Evolutionary conservation across 1,140 invertebrate genomes (phyloP).

Genomic region (Drosophila ironensis): DNA sequence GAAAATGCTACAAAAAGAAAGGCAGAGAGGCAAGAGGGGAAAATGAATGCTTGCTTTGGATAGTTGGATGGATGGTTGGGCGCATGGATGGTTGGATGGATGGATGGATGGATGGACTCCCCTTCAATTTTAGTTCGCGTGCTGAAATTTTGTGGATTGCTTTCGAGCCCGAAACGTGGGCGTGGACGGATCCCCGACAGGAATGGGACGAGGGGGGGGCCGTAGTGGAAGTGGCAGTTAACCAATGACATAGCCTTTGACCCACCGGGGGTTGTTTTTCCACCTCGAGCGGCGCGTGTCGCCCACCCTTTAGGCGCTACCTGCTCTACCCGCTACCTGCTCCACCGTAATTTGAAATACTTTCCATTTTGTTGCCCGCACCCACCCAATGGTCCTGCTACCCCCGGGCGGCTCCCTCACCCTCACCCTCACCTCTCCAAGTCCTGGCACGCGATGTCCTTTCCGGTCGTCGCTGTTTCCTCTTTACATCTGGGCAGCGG

Average conservation of each 20-base stretch:
- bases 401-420: not conserved
- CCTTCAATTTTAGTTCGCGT: constrained; percentile 47
- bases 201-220: not conserved
- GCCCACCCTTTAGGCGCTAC: not conserved
- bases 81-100: no score
- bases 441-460: constrained; percentile 77
- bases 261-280: constrained; percentile 32
- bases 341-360: constrained; percentile 68
- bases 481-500: constrained; percentile 45
- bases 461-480: constrained; percentile 78
- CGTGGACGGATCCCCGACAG: not conserved
- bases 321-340: not conserved
- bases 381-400: not conserved
- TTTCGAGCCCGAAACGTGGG: constrained; percentile 46
- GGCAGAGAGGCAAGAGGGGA: no score
- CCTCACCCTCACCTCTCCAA: constrained; percentile 9
- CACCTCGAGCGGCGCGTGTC: constrained; percentile 35
- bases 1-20: no score
- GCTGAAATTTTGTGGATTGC: constrained; percentile 74
- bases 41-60: no score
- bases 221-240: constrained; percentile 41
- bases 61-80: no score
- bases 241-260: constrained; percentile 65
- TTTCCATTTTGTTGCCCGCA: constrained; percentile 71
- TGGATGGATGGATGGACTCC: constrained; percentile 4